Conservation (phyloP, 1,140 invertebrate species). For the Brachionus plicatilis region DNA sequence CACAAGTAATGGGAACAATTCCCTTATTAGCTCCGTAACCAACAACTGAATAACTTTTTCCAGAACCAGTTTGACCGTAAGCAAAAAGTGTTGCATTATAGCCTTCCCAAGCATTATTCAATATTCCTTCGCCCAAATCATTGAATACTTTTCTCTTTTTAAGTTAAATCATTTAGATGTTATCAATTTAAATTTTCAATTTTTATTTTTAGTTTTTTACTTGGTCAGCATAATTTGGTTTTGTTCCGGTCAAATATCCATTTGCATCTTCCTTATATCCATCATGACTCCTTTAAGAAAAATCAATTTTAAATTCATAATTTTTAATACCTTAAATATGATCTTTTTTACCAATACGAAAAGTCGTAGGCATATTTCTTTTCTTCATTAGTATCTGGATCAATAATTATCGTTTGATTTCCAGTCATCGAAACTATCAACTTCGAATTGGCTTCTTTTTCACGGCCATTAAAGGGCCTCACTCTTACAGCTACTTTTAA, state of each 20-base stretch:
- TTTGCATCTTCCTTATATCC: slow-evolving; percentile 57
- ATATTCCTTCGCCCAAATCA: slow-evolving; percentile 60
- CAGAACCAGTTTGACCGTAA: slow-evolving; percentile 64
- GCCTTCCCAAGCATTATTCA: slow-evolving; percentile 63
- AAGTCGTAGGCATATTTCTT: slow-evolving; percentile 62
- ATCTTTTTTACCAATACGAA: slow-evolving; percentile 60
- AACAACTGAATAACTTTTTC: slow-evolving; percentile 64
- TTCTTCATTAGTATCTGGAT: slow-evolving; percentile 55
- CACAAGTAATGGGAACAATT: slow-evolving; percentile 77
- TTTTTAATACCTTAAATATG: not conserved
- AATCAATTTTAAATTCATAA: not conserved
- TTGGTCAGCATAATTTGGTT: slow-evolving; percentile 52
- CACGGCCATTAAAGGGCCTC: slow-evolving; percentile 62
- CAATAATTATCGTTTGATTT: slow-evolving; percentile 57
- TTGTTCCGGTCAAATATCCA: slow-evolving; percentile 57
- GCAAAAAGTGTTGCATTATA: slow-evolving; percentile 64
- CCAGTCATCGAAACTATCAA: slow-evolving; percentile 60
- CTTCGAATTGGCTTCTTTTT: slow-evolving; percentile 58
- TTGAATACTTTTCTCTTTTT: slow-evolving; percentile 58
- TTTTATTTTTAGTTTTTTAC: slow-evolving; percentile 57
- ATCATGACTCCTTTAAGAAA: slow-evolving; percentile 56
- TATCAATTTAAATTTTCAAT: too few species aligned
- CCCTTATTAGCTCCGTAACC: slow-evolving; percentile 70
- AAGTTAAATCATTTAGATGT: too few species aligned
- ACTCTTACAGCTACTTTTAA: slow-evolving; percentile 62